A percentile compares a stretch with the other conserved stretches of the same genome.
These are phyloP conservation scores for Datnioides undecimradiatus DNA, from an alignment of 2,113 vertebrate genomes.

Conservation along the genomic window DNA sequence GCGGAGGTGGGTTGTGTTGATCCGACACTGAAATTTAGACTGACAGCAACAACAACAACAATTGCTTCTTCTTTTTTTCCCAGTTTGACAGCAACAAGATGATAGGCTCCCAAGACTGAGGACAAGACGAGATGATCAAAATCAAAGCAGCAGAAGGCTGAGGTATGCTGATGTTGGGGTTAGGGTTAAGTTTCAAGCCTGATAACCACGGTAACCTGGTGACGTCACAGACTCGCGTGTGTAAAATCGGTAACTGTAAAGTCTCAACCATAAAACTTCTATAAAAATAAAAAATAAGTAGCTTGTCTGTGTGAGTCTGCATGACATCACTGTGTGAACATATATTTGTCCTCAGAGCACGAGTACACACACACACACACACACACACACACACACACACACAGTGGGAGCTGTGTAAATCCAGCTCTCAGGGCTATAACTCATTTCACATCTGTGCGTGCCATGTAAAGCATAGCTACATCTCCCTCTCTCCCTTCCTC, in stretches of 20 bases:
- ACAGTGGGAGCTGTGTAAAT: conserved; percentile 31
- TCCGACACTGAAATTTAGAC: not conserved
- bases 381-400: conserved; percentile 29
- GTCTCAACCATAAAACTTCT: not conserved
- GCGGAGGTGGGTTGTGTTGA: not conserved
- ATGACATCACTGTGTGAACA: not conserved
- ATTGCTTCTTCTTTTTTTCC: not conserved
- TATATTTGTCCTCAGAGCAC: conserved; percentile 1
- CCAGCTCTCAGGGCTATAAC: conserved; percentile 40
- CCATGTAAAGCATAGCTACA: conserved; percentile 32
- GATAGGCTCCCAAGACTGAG: not conserved
- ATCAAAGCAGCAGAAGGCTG: not conserved
- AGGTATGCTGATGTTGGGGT: not conserved
- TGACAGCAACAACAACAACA: not conserved
- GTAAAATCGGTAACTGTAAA: not conserved
- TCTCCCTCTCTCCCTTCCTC: not conserved
- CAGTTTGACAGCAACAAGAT: not conserved
- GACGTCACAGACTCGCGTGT: not conserved
- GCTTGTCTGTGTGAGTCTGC: not conserved
- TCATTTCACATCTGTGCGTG: conserved; percentile 43
- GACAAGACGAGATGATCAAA: not conserved
- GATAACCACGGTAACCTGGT: not conserved
- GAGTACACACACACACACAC: conserved; percentile 25
- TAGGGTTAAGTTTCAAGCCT: not conserved
- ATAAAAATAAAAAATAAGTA: not conserved